Base-by-base conservation (phyloP, 1,140 invertebrate species). In the Eufriesea mexicana region DNA sequence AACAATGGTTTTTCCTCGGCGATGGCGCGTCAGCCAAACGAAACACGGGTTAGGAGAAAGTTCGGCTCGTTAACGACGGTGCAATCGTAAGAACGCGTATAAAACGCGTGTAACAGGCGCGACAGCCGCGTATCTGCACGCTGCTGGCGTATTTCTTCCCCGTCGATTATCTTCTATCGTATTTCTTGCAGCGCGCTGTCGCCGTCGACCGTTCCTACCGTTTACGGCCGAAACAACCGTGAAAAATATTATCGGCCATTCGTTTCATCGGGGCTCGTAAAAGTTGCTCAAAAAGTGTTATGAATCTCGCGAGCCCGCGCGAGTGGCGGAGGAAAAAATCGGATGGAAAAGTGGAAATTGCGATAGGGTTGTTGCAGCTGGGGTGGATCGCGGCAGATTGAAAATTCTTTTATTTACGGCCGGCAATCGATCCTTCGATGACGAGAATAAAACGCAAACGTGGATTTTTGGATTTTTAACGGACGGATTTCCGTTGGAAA, bases 201-300 rank as follows among this genome's bases (percentile, higher is more conserved):
- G 61, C 49, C 18, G 25, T 20, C 35, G 45, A 9, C 10, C n/a
- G 64, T 2, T 28, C 55, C 47, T 49, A 42, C 61, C 77, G 81
- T 87, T 59, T 80, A 87, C 86, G 71, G 51, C 12, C 76, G 76
- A 79, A 80, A 77, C 67, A 87, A 87, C 76, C 78, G 76, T 70
- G 77, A 59, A 77, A 87, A 87, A 87, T 87, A 84, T 87, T 74
- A 87, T 87, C 77, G 83, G 6, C 85, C 77, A 84, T 87, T 87
- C 85, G 81, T 84, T 75, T 71, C 77, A 55, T 73, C 61, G 86
- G 47, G 55, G 47, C 28, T 73, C 85, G 85, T 87, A 87, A 87
- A 87, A 64, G 71, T 51, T 59, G 59, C 67, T 57, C 23, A 76
- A 86, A 76, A 87, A 77, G 67, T 68, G 42, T 77, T 72, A 73